phyloP scores from a whole-genome alignment of 2,888 invertebrate genomes.

The Podabrus alpinus region DNA sequence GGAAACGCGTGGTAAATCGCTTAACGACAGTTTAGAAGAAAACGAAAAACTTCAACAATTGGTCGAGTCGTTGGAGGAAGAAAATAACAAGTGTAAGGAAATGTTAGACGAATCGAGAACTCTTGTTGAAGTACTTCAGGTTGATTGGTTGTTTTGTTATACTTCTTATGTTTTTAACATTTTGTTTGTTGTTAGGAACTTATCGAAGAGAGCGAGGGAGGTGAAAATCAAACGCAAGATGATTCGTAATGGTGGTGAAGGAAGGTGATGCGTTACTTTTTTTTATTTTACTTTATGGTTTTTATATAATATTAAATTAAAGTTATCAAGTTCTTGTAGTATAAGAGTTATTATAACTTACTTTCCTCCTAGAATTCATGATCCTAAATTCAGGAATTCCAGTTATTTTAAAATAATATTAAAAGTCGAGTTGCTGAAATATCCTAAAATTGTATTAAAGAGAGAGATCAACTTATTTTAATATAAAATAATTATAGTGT shows the following conservation, averaged over 20 bases:
- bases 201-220: background rate
- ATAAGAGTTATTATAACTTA: background rate
- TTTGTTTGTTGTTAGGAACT: slow-evolving; percentile 40
- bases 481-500: too few relatives aligned
- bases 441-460: too few relatives aligned
- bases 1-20: slow-evolving; percentile 71
- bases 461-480: too few relatives aligned
- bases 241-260: background rate
- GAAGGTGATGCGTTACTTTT: too few relatives aligned
- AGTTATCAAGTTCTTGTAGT: background rate
- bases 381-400: too few relatives aligned
- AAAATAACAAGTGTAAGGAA: slow-evolving; percentile 68
- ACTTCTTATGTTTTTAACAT: background rate
- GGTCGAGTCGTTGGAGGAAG: slow-evolving; percentile 58
- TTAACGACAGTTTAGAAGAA: slow-evolving; percentile 74
- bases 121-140: slow-evolving; percentile 77
- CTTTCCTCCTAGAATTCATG: too few relatives aligned
- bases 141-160: slow-evolving; percentile 45
- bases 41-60: slow-evolving; percentile 65
- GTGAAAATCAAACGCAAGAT: background rate
- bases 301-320: background rate
- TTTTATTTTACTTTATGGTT: background rate
- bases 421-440: too few relatives aligned
- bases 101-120: slow-evolving; percentile 76
- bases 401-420: too few relatives aligned